These are phyloP conservation scores for Glareola pratincola DNA, from an alignment of 2,113 vertebrate genomes.

Conservation along the genomic window DNA sequence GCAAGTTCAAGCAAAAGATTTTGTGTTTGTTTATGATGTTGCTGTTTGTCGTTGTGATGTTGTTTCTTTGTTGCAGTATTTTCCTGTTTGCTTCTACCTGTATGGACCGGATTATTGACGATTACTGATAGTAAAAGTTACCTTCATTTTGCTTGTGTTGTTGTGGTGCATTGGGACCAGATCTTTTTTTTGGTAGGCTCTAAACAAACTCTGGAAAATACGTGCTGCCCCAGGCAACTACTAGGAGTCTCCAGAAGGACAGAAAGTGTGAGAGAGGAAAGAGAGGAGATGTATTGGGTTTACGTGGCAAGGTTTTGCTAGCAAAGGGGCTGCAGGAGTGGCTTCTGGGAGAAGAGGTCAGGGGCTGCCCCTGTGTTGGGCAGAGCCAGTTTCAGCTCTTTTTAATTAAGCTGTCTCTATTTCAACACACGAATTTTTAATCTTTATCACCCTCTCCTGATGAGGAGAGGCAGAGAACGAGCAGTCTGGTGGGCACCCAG, in stretches of 20 bases:
- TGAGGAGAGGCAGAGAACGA: neutral
- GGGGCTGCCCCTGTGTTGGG: rapidly evolving
- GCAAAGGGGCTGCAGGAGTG: neutral
- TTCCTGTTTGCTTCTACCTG: neutral
- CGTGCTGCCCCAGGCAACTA: neutral
- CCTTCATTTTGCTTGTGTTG: neutral
- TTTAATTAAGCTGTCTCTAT: neutral
- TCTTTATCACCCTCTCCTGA: neutral
- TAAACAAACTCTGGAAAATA: neutral
- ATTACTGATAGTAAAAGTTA: neutral
- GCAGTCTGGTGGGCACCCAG: neutral
- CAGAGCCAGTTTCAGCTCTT: neutral
- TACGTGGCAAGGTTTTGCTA: neutral
- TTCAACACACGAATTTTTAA: rapidly evolving
- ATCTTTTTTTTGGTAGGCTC: neutral
- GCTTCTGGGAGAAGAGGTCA: neutral
- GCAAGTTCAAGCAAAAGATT: neutral
- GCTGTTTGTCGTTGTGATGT: neutral
- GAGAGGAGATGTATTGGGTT: neutral
- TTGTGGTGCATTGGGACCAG: neutral
- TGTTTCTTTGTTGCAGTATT: neutral
- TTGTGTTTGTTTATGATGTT: neutral
- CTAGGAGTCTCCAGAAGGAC: neutral
- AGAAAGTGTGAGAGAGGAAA: neutral
- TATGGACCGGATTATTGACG: neutral